These are phyloP conservation scores for Cliona cf. orientalis DNA, from an alignment of 37 sponge, comb jelly and placozoan genomes.

Conservation along the genomic window DNA sequence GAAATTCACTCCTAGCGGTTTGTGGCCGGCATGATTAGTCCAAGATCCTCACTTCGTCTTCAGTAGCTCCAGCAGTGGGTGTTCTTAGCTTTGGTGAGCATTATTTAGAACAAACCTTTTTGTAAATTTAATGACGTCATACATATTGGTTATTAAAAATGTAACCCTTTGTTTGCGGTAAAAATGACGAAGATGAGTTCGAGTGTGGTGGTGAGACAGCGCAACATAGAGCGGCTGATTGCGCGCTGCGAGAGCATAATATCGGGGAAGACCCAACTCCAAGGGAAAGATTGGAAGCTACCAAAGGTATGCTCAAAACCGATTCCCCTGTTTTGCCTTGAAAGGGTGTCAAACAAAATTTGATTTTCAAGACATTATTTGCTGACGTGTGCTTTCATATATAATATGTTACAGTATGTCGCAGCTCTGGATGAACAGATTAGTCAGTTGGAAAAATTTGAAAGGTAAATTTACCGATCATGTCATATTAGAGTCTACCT, in stretches of 20 bases:
- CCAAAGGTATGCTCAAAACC: constrained; percentile 10
- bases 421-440: constrained; percentile 36
- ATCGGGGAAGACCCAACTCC: constrained; percentile 28
- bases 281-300: constrained; percentile 67
- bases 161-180: too few relatives aligned
- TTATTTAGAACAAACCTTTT: too few relatives aligned
- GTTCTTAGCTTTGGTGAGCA: too few relatives aligned
- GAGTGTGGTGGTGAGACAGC: constrained; percentile 7
- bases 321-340: too few relatives aligned
- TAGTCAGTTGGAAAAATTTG: constrained; percentile 25
- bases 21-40: too few relatives aligned
- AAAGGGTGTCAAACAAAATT: too few relatives aligned
- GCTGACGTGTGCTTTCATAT: neutral
- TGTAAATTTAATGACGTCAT: too few relatives aligned
- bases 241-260: constrained; percentile 63
- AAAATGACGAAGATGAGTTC: neutral
- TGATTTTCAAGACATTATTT: too few relatives aligned
- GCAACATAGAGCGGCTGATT: constrained; percentile 61
- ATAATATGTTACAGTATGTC: constrained; percentile 24
- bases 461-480: constrained; percentile 13
- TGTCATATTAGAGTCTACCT: neutral
- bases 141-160: too few relatives aligned
- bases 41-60: too few relatives aligned
- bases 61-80: too few relatives aligned
- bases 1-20: too few relatives aligned